A percentile compares a stretch with the other conserved stretches of the same genome.
These are phyloP conservation scores for Heliothis peltigera DNA, from an alignment of 2,888 invertebrate species.

Conservation along the genomic window DNA sequence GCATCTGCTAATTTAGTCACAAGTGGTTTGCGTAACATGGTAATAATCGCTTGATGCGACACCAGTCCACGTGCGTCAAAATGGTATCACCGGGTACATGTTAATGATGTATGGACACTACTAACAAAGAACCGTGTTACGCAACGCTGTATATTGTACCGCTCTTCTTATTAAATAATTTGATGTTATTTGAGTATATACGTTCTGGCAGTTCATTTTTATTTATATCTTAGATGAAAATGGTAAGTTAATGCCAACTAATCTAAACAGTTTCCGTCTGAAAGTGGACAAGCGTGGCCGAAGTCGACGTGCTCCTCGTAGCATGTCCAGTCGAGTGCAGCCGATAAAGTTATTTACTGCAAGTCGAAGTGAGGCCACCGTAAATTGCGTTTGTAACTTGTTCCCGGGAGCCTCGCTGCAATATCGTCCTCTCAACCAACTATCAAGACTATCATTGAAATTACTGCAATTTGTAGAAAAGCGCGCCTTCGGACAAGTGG, in stretches of 20 bases:
- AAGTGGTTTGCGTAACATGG: slow-evolving; percentile 47
- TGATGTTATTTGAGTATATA: not conserved
- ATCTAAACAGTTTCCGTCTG: slow-evolving; percentile 23
- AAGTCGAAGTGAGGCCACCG: slow-evolving; percentile 75
- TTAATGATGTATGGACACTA: slow-evolving; percentile 22
- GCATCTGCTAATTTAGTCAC: slow-evolving; percentile 56
- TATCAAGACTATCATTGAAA: slow-evolving; percentile 57
- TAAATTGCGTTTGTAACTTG: slow-evolving; percentile 84
- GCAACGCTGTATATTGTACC: slow-evolving; percentile 22
- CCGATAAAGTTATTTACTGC: slow-evolving; percentile 83
- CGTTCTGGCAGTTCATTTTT: not conserved
- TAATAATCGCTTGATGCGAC: slow-evolving; percentile 41
- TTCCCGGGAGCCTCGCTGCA: slow-evolving; percentile 72
- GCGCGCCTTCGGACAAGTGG: slow-evolving; percentile 21
- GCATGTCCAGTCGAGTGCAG: slow-evolving; percentile 72
- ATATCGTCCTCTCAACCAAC: slow-evolving; percentile 68
- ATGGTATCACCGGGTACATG: slow-evolving; percentile 21
- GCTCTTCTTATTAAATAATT: slow-evolving; percentile 25
- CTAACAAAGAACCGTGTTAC: slow-evolving; percentile 22
- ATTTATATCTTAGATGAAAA: not conserved
- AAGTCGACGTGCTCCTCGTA: slow-evolving; percentile 49
- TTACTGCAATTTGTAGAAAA: slow-evolving; percentile 57
- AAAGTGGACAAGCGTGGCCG: slow-evolving; percentile 23
- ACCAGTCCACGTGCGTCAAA: slow-evolving; percentile 55
- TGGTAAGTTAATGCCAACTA: slow-evolving; percentile 12